Base-by-base conservation (phyloP, 2,888 invertebrate genomes). In the Pachycephus smyrnensis region DNA sequence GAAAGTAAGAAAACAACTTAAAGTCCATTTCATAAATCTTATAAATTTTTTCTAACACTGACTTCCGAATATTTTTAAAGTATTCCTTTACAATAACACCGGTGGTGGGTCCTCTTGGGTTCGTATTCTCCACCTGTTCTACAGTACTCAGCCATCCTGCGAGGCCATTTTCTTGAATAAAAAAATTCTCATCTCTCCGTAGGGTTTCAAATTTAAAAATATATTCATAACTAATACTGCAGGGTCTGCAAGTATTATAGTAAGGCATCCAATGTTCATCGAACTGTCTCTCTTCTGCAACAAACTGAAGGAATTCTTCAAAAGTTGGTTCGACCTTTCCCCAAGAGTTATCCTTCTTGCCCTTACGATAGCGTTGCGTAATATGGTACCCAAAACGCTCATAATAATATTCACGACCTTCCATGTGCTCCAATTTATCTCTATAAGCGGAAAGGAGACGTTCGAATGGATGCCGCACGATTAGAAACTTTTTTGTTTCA, bases 381-480 rank as follows among this genome's bases (percentile, higher is more conserved):
- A 91, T 91, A n/a, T 88, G 88, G 12, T 88, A 84, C 40, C 91
- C 89, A 79, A 87, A 91, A 77, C 86, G 85, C 82, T 83, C 86
- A 75, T 90, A 89, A 79, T 91, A 91, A 80, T 90, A 91, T 80
- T 89, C 87, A 77, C 88, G 85, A 33, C 86, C 87, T 79, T 86
- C 83, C 75, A 87, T 87, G 68, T 87, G 82, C 75, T 90, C 91
- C 80, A 94, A 91, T 87, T 94, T 93, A 83, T 93, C 93, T 79
- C 92, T 89, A 80, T 92, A 94, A 0, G 93, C 93, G 30, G 93
- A 93, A 40, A 94, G 84, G 12, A 93, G 84, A 71, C 93, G 88
- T 83, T 93, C 93, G 76, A 93, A 92, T 3, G 94, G 93, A 85
- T 93, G 92, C 23, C 93, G 87, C 1, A 93, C 93, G 77, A 94